Base-by-base conservation (phyloP, 2,113 vertebrate genomes). In the Etheostoma spectabile region DNA sequence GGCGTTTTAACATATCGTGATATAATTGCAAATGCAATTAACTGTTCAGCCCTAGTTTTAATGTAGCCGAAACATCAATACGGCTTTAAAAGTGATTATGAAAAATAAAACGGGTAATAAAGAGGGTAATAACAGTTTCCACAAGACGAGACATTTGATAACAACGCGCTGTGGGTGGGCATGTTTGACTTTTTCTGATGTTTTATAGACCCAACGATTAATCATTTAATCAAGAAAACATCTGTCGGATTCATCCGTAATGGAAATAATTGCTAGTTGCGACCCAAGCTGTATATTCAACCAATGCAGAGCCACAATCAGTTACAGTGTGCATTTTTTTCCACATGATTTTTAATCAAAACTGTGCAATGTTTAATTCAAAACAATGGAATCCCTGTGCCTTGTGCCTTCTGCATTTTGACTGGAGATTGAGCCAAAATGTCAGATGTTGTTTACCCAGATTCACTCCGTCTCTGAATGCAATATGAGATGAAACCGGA, bases 381-480 rank as follows among this genome's bases (percentile, higher is more conserved):
- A 74, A 72, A 56, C 45, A 59, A 46, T 67, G 21, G 21, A 69
- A 66, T 80, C 61, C 22, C 18, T 11, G 24, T 1, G 27, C 64
- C 7, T 35, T 27, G 35, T 65, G 59, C 53, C 18, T 21, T 15
- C 19, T 70, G 42, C 65, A 59, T 64, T 64, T 65, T 68, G 61
- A 77, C 60, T 53, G 48, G 30, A 68, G 64, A 84, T 68, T 1
- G 21, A 45, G 51, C 77, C 66, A 63, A 48, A 69, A 85, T 70
- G 56, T 81, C 79, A 83, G 70, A 76, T 81, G 69, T 73, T 88
- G 76, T 88, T 87, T 80, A 81, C 16, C 52, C 65, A 60, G 52
- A 22, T 88, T 79, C 69, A 55, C 63, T 68, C 27, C 60, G 52
- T 38, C 38, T 71, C 64, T 78, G 74, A 89, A 76, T 51, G 30